Percentiles rank a stretch among this genome's conserved stretches.
Conservation (phyloP, 2,113 vertebrate genomes). For the Corynorhinus townsendii region DNA sequence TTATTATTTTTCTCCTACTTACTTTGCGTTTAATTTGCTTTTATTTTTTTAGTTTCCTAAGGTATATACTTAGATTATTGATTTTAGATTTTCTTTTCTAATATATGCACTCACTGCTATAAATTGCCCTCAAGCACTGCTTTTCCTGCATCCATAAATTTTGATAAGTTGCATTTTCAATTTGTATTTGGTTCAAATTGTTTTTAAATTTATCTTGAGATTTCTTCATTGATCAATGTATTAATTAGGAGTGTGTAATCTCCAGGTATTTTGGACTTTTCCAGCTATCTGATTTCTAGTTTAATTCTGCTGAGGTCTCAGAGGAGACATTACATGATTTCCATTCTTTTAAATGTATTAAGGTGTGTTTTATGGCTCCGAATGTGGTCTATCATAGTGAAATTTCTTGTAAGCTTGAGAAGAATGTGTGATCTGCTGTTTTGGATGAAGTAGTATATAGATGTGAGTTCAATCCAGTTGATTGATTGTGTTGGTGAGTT, state of each 20-base stretch:
- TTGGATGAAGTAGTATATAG: background rate
- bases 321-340: background rate
- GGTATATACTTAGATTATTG: background rate
- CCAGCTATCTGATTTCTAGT: background rate
- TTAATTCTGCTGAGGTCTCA: background rate
- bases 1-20: background rate
- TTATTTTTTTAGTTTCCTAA: background rate
- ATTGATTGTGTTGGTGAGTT: background rate
- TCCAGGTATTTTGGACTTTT: background rate
- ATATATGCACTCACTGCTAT: background rate
- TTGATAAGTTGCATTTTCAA: background rate
- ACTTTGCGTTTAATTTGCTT: background rate
- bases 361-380: background rate
- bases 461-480: background rate
- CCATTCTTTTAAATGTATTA: background rate
- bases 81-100: background rate
- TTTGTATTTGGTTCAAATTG: conserved; percentile 1
- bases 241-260: background rate
- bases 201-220: background rate
- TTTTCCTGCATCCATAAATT: background rate
- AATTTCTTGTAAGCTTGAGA: background rate
- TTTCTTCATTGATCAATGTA: background rate
- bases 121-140: background rate
- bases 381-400: background rate
- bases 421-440: background rate